Evolutionary conservation across 2,797 vertebrate species (phyloP).

Genomic region (Allobates femoralis): DNA sequence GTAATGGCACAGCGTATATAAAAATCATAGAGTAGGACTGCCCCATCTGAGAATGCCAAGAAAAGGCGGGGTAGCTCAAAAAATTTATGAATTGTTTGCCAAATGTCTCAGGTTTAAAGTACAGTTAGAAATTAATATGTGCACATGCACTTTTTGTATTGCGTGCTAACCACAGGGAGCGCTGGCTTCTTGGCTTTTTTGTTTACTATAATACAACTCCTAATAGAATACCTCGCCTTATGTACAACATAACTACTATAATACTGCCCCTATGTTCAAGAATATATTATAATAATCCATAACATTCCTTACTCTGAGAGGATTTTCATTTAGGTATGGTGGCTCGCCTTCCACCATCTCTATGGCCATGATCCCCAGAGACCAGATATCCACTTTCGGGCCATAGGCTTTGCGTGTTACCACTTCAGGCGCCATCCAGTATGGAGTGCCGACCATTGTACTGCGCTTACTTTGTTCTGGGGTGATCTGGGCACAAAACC

Average conservation of each 20-base stretch:
- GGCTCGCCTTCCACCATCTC: slow-evolving; percentile 98
- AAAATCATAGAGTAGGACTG: no score
- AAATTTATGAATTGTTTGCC: no score
- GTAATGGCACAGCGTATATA: no score
- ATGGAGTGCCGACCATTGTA: slow-evolving; percentile 96
- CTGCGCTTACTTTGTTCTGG: slow-evolving; percentile 96
- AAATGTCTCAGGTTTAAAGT: no score
- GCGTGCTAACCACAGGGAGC: no score
- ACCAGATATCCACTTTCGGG: slow-evolving; percentile 97
- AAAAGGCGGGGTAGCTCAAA: no score
- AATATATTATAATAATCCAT: neutral
- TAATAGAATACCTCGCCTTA: no score
- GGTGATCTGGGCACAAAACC: slow-evolving; percentile 96
- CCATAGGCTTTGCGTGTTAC: slow-evolving; percentile 94
- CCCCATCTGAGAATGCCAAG: no score
- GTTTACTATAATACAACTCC: neutral
- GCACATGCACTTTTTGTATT: no score
- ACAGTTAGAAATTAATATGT: no score
- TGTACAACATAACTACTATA: slow-evolving; percentile 4
- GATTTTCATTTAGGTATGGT: slow-evolving; percentile 95
- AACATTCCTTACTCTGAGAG: slow-evolving; percentile 84
- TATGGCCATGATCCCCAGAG: slow-evolving; percentile 95
- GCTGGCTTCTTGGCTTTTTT: no score
- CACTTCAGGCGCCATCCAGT: slow-evolving; percentile 97
- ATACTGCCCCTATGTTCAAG: neutral